phyloP scores from a whole-genome alignment of 2,888 invertebrate species.

The Parnassius orleans region DNA sequence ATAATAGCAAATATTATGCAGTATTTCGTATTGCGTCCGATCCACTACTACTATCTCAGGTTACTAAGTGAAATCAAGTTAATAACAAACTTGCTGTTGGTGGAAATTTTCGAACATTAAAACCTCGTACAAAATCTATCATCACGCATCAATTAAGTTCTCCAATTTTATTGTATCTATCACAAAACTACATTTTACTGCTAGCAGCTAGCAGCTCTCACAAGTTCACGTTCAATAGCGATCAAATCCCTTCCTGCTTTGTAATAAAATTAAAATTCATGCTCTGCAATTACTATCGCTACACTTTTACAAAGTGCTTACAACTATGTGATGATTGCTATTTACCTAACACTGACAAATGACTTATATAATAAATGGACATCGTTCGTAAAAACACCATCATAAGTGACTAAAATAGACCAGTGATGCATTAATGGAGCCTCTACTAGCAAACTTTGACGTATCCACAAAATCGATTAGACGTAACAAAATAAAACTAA shows the following conservation, averaged over 20 bases:
- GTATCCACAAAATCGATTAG: constrained; percentile 43
- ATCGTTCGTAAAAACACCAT: constrained; percentile 8
- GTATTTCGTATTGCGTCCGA: constrained; percentile 59
- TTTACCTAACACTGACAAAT: constrained; percentile 17
- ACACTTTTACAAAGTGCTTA: constrained; percentile 53
- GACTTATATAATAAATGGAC: constrained; percentile 31
- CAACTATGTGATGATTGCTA: constrained; percentile 31
- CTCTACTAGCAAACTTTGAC: constrained; percentile 37
- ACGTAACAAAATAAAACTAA: constrained; percentile 52
- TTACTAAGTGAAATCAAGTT: constrained; percentile 23
- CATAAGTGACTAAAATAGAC: constrained; percentile 18
- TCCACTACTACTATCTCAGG: constrained; percentile 27
- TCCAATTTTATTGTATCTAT: constrained; percentile 77
- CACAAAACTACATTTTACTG: constrained; percentile 78
- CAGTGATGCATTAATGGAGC: constrained; percentile 12
- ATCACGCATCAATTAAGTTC: constrained; percentile 61
- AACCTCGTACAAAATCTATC: constrained; percentile 70
- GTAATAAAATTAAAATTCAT: constrained; percentile 52
- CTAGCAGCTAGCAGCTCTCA: constrained; percentile 76
- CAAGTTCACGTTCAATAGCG: constrained; percentile 54
- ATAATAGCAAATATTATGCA: constrained; percentile 62
- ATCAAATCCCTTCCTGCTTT: constrained; percentile 55
- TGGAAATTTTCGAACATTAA: constrained; percentile 47
- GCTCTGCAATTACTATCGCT: constrained; percentile 35
- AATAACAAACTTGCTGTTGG: constrained; percentile 19